These are phyloP conservation scores for Epinephelus fuscoguttatus DNA, from an alignment of 2,113 vertebrate genomes.

Conservation along the genomic window DNA sequence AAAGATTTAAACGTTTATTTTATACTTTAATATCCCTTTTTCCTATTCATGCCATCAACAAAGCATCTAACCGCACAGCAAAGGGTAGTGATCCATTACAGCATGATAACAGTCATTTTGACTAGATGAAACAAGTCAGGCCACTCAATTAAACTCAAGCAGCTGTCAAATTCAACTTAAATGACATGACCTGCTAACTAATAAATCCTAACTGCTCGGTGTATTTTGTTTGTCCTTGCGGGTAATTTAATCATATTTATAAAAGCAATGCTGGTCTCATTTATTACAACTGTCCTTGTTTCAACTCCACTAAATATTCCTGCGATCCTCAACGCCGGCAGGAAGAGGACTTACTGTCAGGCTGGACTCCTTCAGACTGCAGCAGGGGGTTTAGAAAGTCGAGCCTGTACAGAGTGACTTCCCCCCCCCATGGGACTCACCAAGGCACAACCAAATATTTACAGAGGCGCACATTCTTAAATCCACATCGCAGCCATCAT, in stretches of 20 bases:
- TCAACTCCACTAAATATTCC: slow-evolving; percentile 57
- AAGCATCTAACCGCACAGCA: slow-evolving; percentile 30
- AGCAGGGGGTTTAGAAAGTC: not conserved
- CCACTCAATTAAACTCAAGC: slow-evolving; percentile 55
- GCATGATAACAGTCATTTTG: slow-evolving; percentile 57
- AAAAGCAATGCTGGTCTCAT: slow-evolving; percentile 48
- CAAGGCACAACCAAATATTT: slow-evolving; percentile 48
- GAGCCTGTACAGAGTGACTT: slow-evolving; percentile 4
- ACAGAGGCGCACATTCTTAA: slow-evolving; percentile 50
- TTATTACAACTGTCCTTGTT: slow-evolving; percentile 63
- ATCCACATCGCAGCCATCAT: slow-evolving; percentile 61
- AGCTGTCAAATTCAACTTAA: slow-evolving; percentile 61
- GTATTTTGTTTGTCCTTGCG: slow-evolving; percentile 64
- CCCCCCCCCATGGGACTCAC: slow-evolving; percentile 23
- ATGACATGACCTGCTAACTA: slow-evolving; percentile 40
- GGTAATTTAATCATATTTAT: slow-evolving; percentile 57
- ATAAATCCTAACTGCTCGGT: slow-evolving; percentile 41
- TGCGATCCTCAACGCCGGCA: too few species aligned
- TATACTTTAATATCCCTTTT: slow-evolving; percentile 52
- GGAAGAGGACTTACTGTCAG: slow-evolving; percentile 49
- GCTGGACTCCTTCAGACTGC: slow-evolving; percentile 44
- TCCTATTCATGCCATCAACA: slow-evolving; percentile 60
- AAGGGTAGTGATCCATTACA: slow-evolving; percentile 60
- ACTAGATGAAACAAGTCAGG: slow-evolving; percentile 48
- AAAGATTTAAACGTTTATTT: slow-evolving; percentile 59